A percentile compares a stretch with the other conserved stretches of the same genome.
Conservation (phyloP, 2,888 invertebrate species). For the Drosophila paramelanica region DNA sequence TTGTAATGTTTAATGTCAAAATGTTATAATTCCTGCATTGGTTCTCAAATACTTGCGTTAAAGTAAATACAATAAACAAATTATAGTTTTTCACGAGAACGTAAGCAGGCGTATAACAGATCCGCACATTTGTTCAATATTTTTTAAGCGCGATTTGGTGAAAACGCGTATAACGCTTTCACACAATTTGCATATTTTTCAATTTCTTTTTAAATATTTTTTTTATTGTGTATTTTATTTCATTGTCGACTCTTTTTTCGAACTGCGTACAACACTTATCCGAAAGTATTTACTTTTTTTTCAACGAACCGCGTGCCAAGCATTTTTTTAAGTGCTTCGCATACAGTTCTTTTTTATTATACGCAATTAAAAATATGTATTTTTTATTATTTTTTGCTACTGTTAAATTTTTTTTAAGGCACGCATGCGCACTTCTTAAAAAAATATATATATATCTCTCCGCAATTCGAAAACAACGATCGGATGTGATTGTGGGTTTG, state of each 20-base stretch:
- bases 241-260: constrained; percentile 12
- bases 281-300: constrained; percentile 29
- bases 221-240: constrained; percentile 9
- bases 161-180: constrained; percentile 60
- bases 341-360: constrained; percentile 36
- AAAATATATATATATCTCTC: background rate
- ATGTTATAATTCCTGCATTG: constrained; percentile 18
- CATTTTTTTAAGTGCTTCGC: constrained; percentile 8
- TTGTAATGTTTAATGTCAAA: background rate
- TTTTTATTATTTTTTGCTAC: background rate
- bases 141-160: constrained; percentile 19
- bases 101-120: constrained; percentile 62
- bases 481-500: background rate
- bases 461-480: background rate
- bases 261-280: constrained; percentile 63
- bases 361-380: constrained; percentile 41
- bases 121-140: background rate
- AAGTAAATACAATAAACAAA: background rate
- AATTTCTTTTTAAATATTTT: constrained; percentile 11
- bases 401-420: background rate
- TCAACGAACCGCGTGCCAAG: constrained; percentile 21
- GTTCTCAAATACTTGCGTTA: constrained; percentile 1
- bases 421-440: background rate
- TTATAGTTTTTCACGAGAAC: constrained; percentile 8
- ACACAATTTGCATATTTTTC: constrained; percentile 24